Percentiles rank a stretch among this genome's conserved stretches.
Conservation (phyloP, 2,797 vertebrate species). For the Natrix natrix region DNA sequence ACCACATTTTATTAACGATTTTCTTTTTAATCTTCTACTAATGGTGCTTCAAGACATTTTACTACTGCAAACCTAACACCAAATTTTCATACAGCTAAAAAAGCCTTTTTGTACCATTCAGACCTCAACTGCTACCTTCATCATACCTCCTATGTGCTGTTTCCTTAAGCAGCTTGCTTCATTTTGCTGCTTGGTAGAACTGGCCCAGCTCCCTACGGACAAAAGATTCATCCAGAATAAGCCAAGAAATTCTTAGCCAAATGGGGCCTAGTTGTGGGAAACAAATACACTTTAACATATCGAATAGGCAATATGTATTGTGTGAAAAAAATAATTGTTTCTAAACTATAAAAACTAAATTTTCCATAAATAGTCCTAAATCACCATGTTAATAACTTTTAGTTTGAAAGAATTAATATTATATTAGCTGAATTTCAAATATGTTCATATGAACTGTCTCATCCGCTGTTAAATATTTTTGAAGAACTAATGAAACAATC, state of each 20-base stretch:
- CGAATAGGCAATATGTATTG: not conserved
- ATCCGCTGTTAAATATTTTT: not conserved
- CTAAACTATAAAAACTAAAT: not conserved
- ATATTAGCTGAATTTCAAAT: not conserved
- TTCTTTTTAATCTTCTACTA: not conserved
- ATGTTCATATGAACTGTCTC: slow-evolving; percentile 23
- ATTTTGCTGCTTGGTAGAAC: not conserved
- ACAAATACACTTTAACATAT: not conserved
- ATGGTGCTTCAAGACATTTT: not conserved
- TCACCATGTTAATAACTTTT: not conserved
- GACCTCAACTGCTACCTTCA: not conserved
- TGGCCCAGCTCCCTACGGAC: not conserved
- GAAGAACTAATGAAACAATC: not conserved
- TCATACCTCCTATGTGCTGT: not conserved
- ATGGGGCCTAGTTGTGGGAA: not conserved
- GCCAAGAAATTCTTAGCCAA: not conserved
- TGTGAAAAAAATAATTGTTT: not conserved
- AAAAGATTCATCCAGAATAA: not conserved
- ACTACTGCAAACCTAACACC: not conserved
- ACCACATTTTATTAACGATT: not conserved
- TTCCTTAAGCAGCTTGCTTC: not conserved
- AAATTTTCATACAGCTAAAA: not conserved
- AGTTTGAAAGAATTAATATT: slow-evolving; percentile 5
- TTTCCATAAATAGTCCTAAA: not conserved
- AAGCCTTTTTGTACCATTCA: not conserved